phyloP scores from a whole-genome alignment of 2,888 invertebrate species.

The Ligdia adustata region DNA sequence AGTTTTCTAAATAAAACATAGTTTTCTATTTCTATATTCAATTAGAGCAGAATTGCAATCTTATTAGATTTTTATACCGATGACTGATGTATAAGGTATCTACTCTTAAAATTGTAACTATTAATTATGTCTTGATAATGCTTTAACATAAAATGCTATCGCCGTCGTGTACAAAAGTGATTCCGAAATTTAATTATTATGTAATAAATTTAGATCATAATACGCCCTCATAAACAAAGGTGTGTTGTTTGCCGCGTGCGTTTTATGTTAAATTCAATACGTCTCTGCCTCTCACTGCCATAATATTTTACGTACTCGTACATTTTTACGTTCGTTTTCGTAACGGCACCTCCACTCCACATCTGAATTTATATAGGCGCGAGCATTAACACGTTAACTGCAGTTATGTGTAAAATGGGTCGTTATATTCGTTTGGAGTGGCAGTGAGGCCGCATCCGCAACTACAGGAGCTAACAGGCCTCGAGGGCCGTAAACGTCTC shows the following conservation, averaged over 20 bases:
- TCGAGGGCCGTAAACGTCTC: slow-evolving; percentile 78
- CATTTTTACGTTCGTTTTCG: slow-evolving; percentile 25
- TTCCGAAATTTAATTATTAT: no score
- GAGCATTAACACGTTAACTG: slow-evolving; percentile 45
- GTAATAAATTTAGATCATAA: no score
- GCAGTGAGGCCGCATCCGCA: slow-evolving; percentile 63
- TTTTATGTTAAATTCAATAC: slow-evolving; percentile 28
- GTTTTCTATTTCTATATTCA: no score
- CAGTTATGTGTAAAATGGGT: slow-evolving; percentile 59
- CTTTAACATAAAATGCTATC: no score
- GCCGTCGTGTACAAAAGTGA: no score
- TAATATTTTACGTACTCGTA: slow-evolving; percentile 25
- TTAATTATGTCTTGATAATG: no score
- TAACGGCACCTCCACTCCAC: slow-evolving; percentile 22
- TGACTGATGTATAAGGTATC: no score
- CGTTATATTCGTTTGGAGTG: slow-evolving; percentile 67
- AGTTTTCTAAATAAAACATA: no score
- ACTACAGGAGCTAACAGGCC: slow-evolving; percentile 78
- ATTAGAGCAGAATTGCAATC: no score
- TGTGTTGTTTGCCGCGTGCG: slow-evolving; percentile 10
- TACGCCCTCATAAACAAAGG: slow-evolving; percentile 11
- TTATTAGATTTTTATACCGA: no score
- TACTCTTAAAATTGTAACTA: no score
- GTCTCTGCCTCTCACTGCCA: slow-evolving; percentile 19
- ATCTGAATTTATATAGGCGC: slow-evolving; percentile 36